Evolutionary conservation across 2,113 vertebrate genomes (phyloP), one percentile per base, ranked within the genome.

Genomic region (Dinomys branickii): DNA sequence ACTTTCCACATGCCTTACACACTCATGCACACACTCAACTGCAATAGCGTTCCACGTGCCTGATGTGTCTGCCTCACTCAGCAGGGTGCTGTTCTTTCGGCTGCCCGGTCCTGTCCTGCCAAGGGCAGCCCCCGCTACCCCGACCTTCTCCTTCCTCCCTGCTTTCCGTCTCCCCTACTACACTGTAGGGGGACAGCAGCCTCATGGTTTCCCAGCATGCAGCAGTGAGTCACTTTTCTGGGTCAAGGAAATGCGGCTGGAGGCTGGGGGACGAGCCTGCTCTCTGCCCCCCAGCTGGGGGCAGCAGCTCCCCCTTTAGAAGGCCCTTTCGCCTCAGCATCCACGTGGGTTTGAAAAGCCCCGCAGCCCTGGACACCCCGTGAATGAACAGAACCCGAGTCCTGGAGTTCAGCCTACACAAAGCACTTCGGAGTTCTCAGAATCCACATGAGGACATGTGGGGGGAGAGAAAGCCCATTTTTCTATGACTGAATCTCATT

Each of bases 401-500:
- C 65, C 87, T 4, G 13, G 50, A 71, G 52, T 19, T 30, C 22
- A 77, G 80, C 54, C 96, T 35, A 82, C 4, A 2, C 44, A 95
- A 97, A 94, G 90, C 9, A 85, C 73, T 78, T 94, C 44, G 94
- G 94, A 93, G 91, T 95, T 80, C 73, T 94, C 6, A 83, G 93
- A 97, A 89, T 65, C 82, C 73, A 16, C 44, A 85, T 26, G 13
- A 33, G 93, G 50, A 94, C 13, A n/a, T 9, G 30, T 86, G 88
- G 77, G 85, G 97, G 97, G 94, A 88, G 54, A 94, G 71, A 30
- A 0, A 87, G 84, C 91, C 97, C 52, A 17, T 47, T 69, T 94
- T 96, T 89, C 83, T 94, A 67, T 63, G 95, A 95, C 94, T 94
- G 92, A 77, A 88, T 87, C 96, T 96, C 92, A 97, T 95, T 94